Evolutionary conservation across 2,888 invertebrate species (phyloP).

Genomic region (Catocala nupta): DNA sequence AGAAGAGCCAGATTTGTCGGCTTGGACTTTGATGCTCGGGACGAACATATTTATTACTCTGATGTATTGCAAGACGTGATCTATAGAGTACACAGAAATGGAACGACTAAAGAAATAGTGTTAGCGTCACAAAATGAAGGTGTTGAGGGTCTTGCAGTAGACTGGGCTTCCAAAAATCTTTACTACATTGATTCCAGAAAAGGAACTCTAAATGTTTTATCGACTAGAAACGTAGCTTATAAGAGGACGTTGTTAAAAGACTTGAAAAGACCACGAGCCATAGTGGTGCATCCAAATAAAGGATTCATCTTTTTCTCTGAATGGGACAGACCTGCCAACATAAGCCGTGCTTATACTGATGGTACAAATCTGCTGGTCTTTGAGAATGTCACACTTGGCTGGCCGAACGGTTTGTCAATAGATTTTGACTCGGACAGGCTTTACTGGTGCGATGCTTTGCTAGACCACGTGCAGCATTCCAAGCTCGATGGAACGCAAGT

Average conservation of each 20-base stretch:
- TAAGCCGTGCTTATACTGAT: conserved; percentile 96
- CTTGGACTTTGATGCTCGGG: conserved; percentile 96
- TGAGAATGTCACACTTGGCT: conserved; percentile 96
- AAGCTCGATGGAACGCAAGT: conserved; percentile 97
- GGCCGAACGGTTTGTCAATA: conserved; percentile 98
- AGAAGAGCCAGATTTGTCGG: conserved; percentile 97
- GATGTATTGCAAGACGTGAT: conserved; percentile 98
- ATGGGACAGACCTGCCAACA: conserved; percentile 98
- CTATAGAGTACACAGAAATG: conserved; percentile 93
- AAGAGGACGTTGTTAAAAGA: conserved; percentile 94
- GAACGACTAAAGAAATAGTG: conserved; percentile 94
- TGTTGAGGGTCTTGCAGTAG: conserved; percentile 97
- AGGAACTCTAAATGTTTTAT: conserved; percentile 97
- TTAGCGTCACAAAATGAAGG: conserved; percentile 98
- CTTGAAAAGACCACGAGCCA: conserved; percentile 96
- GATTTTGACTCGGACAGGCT: conserved; percentile 95
- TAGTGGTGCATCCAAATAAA: conserved; percentile 98
- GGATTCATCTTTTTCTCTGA: conserved; percentile 98
- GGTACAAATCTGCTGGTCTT: conserved; percentile 95
- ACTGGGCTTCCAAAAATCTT: conserved; percentile 98
- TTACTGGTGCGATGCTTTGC: conserved; percentile 98
- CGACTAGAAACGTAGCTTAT: conserved; percentile 94
- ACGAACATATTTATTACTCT: conserved; percentile 98
- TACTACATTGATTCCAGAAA: conserved; percentile 98
- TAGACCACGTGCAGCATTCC: conserved; percentile 98